A percentile compares a stretch with the other conserved stretches of the same genome.
These are phyloP conservation scores for Tenthredo amoena DNA, from an alignment of 2,888 invertebrate species.

Conservation along the genomic window DNA sequence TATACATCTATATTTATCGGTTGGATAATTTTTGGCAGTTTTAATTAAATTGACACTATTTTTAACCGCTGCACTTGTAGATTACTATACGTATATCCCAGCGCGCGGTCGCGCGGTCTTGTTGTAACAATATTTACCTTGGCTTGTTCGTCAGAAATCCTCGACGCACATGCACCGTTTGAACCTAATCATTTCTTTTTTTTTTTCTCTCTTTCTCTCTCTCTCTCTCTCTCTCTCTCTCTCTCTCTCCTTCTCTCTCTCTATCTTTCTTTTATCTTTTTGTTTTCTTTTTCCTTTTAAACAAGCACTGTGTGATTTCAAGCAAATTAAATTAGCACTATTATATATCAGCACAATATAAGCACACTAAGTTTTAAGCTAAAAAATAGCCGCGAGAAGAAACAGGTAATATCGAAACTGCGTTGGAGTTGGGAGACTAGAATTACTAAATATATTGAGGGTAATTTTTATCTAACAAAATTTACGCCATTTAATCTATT, in stretches of 20 bases:
- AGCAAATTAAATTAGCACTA: constrained; percentile 53
- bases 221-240: background rate
- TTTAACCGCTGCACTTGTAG: constrained; percentile 34
- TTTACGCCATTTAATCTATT: background rate
- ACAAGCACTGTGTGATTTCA: constrained; percentile 51
- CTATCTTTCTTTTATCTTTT: background rate
- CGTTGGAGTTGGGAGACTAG: background rate
- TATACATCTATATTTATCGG: background rate
- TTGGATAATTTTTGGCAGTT: background rate
- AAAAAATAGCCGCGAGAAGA: background rate
- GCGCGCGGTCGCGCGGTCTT: background rate
- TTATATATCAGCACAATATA: constrained; percentile 36
- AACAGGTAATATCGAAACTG: background rate
- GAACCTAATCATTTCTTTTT: constrained; percentile 50
- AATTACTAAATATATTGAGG: background rate
- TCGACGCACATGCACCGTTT: constrained; percentile 48
- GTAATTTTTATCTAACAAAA: background rate
- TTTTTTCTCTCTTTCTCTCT: background rate
- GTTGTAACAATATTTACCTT: constrained; percentile 52
- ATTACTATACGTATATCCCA: background rate
- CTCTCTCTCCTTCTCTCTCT: background rate
- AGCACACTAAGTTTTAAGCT: background rate
- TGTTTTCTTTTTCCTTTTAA: background rate
- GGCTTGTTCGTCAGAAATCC: constrained; percentile 48
- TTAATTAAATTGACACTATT: constrained; percentile 17